Base-by-base conservation (phyloP, 1,140 invertebrate species). In the Apis dorsata region DNA sequence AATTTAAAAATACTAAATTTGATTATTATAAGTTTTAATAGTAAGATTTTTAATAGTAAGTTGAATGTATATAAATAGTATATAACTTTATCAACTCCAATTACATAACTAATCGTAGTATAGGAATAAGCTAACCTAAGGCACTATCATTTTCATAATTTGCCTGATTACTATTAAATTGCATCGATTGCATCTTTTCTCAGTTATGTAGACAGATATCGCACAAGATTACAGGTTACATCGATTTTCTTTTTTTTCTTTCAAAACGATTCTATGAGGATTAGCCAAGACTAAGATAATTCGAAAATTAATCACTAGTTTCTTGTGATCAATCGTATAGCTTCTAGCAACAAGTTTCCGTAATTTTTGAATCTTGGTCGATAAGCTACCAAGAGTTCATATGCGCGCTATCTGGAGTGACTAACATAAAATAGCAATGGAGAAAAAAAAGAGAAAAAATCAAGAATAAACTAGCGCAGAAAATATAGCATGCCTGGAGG, bases 261-360 rank as follows among this genome's bases (percentile, higher is more conserved):
- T 1, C 19, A 7, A 1, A 44, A 44, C 24, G 3, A 19, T 13
- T 66, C 12, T 4, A 55, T n/a, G 0, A 19, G 19, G 44, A 68
- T 34, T 13, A 19, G 10, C 34, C 2, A 17, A 0, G 70, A 21
- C 10, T 15, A 73, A 34, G 78, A 73, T 83, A 83, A 75, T 74
- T 44, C 17, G 74, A 82, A 79, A 85, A 83, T 71, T 62, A n/a
- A 73, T n/a, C 53, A 28, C 9, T 11, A 73, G 13, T 57, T 49
- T 10, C 19, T 19, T 21, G 1, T 63, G 21, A 79, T 78, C 59
- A 10, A 12, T 8, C 5, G 15, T 28, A n/a, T 55, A 69, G 24
- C 21, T 55, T 12, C 72, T 59, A 15, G 34, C n/a, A 75, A 81
- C 73, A 15, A 62, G 12, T 57, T 65, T 69, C 44, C 66, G 15